Evolutionary conservation across 2,797 vertebrate species (phyloP), one percentile per base, ranked within the genome.

Genomic region (Galaxias olidus): DNA sequence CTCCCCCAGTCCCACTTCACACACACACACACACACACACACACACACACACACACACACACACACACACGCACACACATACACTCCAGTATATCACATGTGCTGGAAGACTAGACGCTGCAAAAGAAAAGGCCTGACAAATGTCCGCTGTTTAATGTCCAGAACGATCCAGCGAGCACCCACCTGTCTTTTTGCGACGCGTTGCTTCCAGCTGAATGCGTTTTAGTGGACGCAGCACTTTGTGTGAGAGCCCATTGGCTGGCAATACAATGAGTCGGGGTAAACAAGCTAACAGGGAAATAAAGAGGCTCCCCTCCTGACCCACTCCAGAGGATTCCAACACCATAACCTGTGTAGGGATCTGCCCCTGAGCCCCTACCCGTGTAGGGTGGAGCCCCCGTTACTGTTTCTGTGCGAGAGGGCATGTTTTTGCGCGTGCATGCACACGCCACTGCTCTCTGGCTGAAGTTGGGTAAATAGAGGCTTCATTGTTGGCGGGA

Each of bases 401-500:
- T 61, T 47, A 43, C 56, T 45, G n/a, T 49, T 19, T 55, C 15
- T 66, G 48, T 59, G 48, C 40, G 10, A 46, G 19, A 47, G 52
- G 47, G 53, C 57, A 19, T 57, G 46, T 65, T 65, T 68, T 57
- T 42, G 40, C 17, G 6, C 66, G 4, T 43, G 15, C 71, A 40
- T 80, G 74, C 85, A 85, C 79, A 69, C 84, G 68, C 59, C 51
- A 51, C 13, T 64, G 67, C 54, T 18, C 53, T 19, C 44, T n/a
- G n/a, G n/a, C 66, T 69, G 54, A 73, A 65, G 76, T 76, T 73
- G 66, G 77, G 56, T 73, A 47, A 40, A 50, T 12, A 53, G 72
- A 86, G 81, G 68, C 73, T 81, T 78, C 75, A 87, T 90, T 91
- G 88, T 90, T 84, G 80, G 80, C 73, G 74, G 83, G 72, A 78